Evolutionary conservation across 53 echinoderm and acorn worm genomes (phyloP), one percentile per base, ranked within the genome.

Genomic region (Luidia sarsii): DNA sequence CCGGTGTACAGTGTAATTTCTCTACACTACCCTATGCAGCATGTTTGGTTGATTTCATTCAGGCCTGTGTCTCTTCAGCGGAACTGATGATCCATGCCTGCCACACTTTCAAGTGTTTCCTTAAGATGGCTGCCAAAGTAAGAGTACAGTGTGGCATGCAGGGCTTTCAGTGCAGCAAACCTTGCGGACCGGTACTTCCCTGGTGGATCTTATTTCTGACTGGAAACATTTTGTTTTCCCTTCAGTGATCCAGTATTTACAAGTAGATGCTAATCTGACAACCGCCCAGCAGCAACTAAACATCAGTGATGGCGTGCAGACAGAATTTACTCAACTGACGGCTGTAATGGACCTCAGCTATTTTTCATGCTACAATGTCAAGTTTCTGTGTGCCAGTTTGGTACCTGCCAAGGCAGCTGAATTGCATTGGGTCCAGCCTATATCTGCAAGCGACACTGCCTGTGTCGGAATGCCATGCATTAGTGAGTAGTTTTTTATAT

Each of bases 401-500:
- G 56, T 68, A 39, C 82, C 82, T 41, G 68, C 82, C 9, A 3
- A 8, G 31, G 82, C 82, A 25, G 82, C 82, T 19, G 39, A 46
- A 7, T 32, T 31, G 30, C 41, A 68, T 31, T 82, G 82, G 82
- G 49, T 66, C 21, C 82, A 82, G 36, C 69, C 82, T 8, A 46
- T 39, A 23, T 55, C 68, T 15, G 82, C 82, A 19, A 30, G 31
- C 56, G 69, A 41, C 4, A 82, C 69, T 6, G 54, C 57, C 30
- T 82, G 82, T 16, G 49, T 66, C 22, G 69, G 68, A 4, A 25
- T 82, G 4, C 45, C 68, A 16, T 82, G 82, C 28, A 69, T 82
- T n/a, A 15, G 82, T 82, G 50, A 82, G 82, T 82, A 25, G 7
- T 41, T n/a, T n/a, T n/a, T n/a, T n/a, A n/a, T n/a, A n/a, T n/a